phyloP scores from a whole-genome alignment of 1,140 invertebrate species.

The Venturia canescens region DNA sequence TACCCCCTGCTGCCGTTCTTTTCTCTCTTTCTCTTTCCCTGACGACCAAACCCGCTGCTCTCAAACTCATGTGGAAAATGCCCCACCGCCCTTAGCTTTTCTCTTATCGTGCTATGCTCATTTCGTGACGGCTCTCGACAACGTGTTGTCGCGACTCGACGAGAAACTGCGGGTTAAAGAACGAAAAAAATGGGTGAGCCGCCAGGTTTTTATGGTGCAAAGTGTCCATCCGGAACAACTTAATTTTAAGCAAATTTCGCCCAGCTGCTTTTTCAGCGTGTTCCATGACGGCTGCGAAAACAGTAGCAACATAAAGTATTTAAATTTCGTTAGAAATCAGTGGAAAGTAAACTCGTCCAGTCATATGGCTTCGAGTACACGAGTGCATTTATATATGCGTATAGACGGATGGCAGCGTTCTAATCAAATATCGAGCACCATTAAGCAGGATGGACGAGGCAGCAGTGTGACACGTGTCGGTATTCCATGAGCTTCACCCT shows the following conservation, averaged over 20 bases:
- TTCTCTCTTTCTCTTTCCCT: constrained; percentile 8
- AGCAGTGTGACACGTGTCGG: too few relatives aligned
- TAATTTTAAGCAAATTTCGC: too few relatives aligned
- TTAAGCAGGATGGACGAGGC: too few relatives aligned
- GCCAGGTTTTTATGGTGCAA: background rate
- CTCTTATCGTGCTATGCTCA: constrained; percentile 10
- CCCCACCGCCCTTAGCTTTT: background rate
- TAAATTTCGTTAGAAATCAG: too few relatives aligned
- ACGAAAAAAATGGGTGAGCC: background rate
- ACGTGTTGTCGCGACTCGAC: constrained; percentile 1
- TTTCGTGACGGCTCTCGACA: constrained; percentile 8
- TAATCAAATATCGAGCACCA: too few relatives aligned
- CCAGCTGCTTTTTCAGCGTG: too few relatives aligned
- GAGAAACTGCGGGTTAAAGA: background rate
- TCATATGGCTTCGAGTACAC: background rate
- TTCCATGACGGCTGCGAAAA: too few relatives aligned
- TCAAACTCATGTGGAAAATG: constrained; percentile 18
- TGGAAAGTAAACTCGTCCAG: too few relatives aligned
- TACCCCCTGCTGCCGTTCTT: background rate
- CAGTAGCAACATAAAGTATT: too few relatives aligned
- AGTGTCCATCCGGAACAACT: background rate
- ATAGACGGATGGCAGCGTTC: too few relatives aligned
- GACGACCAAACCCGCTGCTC: background rate
- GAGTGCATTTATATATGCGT: background rate
- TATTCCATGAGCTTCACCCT: background rate